A percentile compares a stretch with the other conserved stretches of the same genome.
phyloP scores from a whole-genome alignment of 2,113 vertebrate species.

The Apus apus region DNA sequence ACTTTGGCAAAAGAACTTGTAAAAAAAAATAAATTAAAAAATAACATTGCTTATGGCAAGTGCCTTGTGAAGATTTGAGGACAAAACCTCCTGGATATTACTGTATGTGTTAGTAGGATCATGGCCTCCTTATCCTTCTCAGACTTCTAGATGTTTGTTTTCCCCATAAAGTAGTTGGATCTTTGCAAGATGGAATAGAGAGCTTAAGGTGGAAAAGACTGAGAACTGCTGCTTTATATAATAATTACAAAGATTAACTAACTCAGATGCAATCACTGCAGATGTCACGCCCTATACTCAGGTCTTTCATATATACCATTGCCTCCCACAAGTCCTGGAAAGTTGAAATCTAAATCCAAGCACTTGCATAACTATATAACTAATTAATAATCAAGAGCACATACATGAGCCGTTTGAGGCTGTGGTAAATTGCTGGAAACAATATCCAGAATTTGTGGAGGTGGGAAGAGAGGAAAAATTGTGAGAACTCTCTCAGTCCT shows the following conservation, averaged over 20 bases:
- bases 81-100: neutral
- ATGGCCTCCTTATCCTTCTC: neutral
- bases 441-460: neutral
- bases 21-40: neutral
- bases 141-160: neutral
- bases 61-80: neutral
- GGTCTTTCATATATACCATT: neutral
- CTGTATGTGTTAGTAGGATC: neutral
- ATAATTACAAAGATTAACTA: neutral
- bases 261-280: neutral
- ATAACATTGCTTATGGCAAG: neutral
- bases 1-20: neutral
- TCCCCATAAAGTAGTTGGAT: neutral
- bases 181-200: neutral
- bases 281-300: neutral
- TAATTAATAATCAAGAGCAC: neutral
- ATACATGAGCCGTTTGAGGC: neutral
- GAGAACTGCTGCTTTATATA: neutral
- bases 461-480: neutral
- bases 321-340: neutral
- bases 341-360: neutral
- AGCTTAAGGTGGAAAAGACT: neutral
- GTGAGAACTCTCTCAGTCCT: neutral
- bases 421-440: neutral
- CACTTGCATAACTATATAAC: neutral